Evolutionary conservation across 2,797 vertebrate species (phyloP).

Genomic region (Loriculus beryllinus): DNA sequence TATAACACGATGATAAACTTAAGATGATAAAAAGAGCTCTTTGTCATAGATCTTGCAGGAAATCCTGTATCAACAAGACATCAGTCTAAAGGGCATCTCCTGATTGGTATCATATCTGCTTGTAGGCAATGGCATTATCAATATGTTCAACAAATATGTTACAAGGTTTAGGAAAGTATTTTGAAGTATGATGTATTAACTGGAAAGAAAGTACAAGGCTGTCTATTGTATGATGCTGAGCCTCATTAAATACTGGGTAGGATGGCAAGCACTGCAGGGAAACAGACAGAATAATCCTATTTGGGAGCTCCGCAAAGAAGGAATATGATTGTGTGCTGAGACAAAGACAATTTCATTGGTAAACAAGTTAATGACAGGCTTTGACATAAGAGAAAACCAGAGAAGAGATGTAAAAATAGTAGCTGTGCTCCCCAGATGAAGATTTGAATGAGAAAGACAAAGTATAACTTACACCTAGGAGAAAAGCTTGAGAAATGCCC

Average conservation of each 20-base stretch:
- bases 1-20: not conserved
- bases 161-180: not conserved
- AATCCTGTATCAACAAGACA: not conserved
- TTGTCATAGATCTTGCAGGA: not conserved
- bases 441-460: not conserved
- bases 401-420: not conserved
- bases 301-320: not conserved
- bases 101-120: not conserved
- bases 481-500: not conserved
- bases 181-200: not conserved
- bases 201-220: not conserved
- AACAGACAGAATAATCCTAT: slow-evolving; percentile 18
- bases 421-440: not conserved
- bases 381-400: not conserved
- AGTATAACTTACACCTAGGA: not conserved
- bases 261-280: not conserved
- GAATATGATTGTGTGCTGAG: not conserved
- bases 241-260: not conserved
- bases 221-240: not conserved
- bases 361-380: slow-evolving; percentile 50
- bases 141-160: not conserved
- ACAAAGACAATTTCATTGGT: not conserved
- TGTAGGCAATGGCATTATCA: not conserved
- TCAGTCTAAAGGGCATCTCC: not conserved
- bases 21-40: not conserved